phyloP scores from a whole-genome alignment of 2,888 invertebrate genomes.

The Leptothorax acervorum region DNA sequence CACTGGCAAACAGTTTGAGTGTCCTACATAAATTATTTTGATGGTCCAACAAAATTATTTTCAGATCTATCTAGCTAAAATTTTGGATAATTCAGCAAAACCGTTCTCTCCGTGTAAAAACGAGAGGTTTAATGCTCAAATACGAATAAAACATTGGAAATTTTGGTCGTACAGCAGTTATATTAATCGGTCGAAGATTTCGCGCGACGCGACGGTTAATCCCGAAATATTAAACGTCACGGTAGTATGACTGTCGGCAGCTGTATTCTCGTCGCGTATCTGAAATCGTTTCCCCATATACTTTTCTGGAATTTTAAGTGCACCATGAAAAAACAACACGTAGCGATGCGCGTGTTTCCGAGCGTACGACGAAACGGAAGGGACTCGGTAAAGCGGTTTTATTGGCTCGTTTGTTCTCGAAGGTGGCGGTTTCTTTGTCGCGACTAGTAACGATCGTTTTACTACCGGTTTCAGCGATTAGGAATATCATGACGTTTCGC shows the following conservation, averaged over 20 bases:
- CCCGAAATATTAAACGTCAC: constrained; percentile 34
- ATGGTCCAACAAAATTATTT: too few relatives aligned
- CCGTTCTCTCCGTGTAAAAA: background rate
- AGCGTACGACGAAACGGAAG: constrained; percentile 65
- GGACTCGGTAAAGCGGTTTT: constrained; percentile 70
- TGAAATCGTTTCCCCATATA: constrained; percentile 33
- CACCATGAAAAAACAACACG: constrained; percentile 47
- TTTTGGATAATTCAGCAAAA: too few relatives aligned
- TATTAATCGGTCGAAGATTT: background rate
- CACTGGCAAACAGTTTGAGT: too few relatives aligned
- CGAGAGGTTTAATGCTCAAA: background rate
- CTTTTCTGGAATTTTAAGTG: constrained; percentile 66
- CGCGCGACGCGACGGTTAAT: constrained; percentile 24
- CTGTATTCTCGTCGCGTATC: constrained; percentile 41
- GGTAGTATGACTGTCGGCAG: constrained; percentile 2
- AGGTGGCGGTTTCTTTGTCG: constrained; percentile 77
- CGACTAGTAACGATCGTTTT: constrained; percentile 78
- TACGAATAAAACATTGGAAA: background rate
- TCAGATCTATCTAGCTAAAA: too few relatives aligned
- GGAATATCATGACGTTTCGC: constrained; percentile 72
- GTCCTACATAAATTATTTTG: too few relatives aligned
- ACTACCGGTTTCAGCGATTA: constrained; percentile 78
- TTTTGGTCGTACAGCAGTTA: background rate
- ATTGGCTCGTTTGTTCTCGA: constrained; percentile 74
- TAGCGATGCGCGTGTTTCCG: constrained; percentile 47